These are phyloP conservation scores for Anarhynchus alexandrinus DNA, from an alignment of 2,113 vertebrate species.

Conservation along the genomic window DNA sequence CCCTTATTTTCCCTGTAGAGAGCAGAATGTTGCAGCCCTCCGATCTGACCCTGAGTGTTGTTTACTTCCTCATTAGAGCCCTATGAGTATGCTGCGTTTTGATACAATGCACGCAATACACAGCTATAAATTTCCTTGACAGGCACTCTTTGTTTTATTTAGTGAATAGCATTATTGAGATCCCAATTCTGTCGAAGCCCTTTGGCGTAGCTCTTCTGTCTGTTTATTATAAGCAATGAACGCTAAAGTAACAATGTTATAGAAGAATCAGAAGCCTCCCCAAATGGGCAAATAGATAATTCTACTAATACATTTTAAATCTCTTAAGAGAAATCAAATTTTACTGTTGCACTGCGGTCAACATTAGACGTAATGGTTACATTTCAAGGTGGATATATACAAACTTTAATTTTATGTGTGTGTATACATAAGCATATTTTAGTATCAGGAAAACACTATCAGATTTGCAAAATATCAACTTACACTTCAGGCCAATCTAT, in stretches of 20 bases:
- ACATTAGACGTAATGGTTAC: neutral
- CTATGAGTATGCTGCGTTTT: fast-evolving
- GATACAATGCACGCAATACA: neutral
- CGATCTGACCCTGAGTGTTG: neutral
- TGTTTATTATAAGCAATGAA: neutral
- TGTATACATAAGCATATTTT: neutral
- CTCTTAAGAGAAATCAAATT: neutral
- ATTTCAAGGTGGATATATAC: neutral
- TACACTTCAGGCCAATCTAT: neutral
- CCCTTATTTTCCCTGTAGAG: neutral
- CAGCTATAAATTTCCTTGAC: neutral
- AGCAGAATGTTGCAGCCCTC: neutral
- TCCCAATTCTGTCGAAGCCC: neutral
- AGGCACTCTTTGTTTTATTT: neutral
- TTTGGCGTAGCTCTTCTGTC: neutral
- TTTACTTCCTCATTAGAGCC: neutral
- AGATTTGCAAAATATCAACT: neutral
- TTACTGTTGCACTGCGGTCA: neutral
- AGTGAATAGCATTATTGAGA: neutral
- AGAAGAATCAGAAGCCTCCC: neutral
- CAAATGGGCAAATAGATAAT: neutral
- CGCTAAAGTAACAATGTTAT: neutral
- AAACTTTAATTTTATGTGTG: neutral
- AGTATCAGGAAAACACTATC: neutral
- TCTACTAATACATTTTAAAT: neutral